Evolutionary conservation across 1,140 invertebrate genomes (phyloP), one percentile per base, ranked within the genome.

Genomic region (Telenomus remus): DNA sequence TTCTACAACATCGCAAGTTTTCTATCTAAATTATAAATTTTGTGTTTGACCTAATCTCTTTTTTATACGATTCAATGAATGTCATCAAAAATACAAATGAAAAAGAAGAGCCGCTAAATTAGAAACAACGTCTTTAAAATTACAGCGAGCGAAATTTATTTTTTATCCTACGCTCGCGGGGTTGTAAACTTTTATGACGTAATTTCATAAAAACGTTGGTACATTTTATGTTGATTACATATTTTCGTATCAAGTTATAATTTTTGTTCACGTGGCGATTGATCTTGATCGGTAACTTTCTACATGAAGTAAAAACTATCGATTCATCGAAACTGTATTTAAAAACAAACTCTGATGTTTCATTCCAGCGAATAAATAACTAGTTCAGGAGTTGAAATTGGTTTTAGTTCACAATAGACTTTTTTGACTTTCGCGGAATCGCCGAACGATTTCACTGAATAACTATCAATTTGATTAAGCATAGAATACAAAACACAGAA

Each of bases 161-260:
- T 2, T 47, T 51, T 63, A 48, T 63, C 47, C 12, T 47, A 33
- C 12, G n/a, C 16, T 60, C 50, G 33, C 27, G 37, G 42, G 54
- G 47, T 66, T 50, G n/a, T 71, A 71, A 70, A 76, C 43, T 76
- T 76, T 76, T 76, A 70, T 33, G 73, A 75, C 54, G 65, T 76
- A 61, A 68, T 66, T 63, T 54, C 57, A 69, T 68, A 57, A 63
- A 61, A 68, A n/a, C n/a, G n/a, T n/a, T n/a, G 57, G 55, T 74
- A 74, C 33, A 27, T 66, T 68, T 74, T 61, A 68, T 55, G 53
- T 49, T 47, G 56, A 53, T 59, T 61, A 46, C 53, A 57, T 63
- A 50, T 71, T 63, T 63, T 39, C 39, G 42, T 50, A 55, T 61
- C 64, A 48, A 39, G 19, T 53, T 42, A n/a, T 7, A 39, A 43